phyloP scores from a whole-genome alignment of 2,797 vertebrate species.

The Epinephelus malabaricus region DNA sequence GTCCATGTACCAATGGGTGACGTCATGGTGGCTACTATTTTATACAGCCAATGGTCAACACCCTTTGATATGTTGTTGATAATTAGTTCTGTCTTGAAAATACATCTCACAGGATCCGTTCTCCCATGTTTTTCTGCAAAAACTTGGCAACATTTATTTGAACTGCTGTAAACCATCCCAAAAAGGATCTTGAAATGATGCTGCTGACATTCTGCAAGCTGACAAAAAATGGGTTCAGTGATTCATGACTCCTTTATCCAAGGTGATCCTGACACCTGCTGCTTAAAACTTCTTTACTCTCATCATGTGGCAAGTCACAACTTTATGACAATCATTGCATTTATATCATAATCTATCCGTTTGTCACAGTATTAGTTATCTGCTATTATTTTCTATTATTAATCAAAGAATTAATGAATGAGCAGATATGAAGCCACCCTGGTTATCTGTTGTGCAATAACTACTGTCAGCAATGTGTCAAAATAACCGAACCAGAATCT shows the following conservation, averaged over 20 bases:
- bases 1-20: too few species aligned
- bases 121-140: neutral
- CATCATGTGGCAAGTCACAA: neutral
- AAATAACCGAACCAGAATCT: neutral
- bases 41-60: neutral
- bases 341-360: neutral
- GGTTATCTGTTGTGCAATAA: neutral
- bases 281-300: conserved; percentile 5
- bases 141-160: neutral
- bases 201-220: neutral
- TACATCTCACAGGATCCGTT: neutral
- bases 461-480: neutral
- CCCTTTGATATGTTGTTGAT: conserved; percentile 11
- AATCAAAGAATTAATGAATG: neutral
- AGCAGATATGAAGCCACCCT: neutral
- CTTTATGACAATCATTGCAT: neutral
- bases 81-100: neutral
- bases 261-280: neutral
- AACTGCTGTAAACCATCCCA: neutral
- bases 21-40: too few species aligned
- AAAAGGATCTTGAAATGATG: neutral
- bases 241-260: neutral
- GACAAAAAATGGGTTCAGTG: neutral
- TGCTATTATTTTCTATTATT: neutral
- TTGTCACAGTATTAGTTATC: neutral